A percentile compares a stretch with the other conserved stretches of the same genome.
phyloP scores from a whole-genome alignment of 2,113 vertebrate genomes.

The Ellobius talpinus region DNA sequence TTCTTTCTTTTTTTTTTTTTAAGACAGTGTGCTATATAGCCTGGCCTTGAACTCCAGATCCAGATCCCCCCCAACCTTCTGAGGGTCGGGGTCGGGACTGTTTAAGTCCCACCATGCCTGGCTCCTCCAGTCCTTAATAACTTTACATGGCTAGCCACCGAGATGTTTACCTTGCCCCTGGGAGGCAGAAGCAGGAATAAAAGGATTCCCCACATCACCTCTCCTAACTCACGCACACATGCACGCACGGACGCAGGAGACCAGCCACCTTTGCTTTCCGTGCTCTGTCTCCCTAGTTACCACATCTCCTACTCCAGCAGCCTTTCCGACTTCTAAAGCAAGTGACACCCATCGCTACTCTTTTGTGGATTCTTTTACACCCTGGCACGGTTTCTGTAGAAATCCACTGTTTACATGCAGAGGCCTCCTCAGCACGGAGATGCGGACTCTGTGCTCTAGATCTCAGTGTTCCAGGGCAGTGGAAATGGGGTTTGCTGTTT shows the following conservation, averaged over 20 bases:
- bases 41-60: background rate
- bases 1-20: background rate
- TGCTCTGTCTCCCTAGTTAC: background rate
- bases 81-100: background rate
- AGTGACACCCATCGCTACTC: background rate
- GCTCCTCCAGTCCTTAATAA: background rate
- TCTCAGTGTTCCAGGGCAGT: background rate
- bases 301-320: background rate
- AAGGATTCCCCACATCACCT: background rate
- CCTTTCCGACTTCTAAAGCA: background rate
- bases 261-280: background rate
- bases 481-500: background rate
- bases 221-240: background rate
- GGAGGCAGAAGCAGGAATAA: background rate
- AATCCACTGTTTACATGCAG: background rate
- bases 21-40: background rate
- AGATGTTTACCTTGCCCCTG: background rate
- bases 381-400: background rate
- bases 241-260: no score
- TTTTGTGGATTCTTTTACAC: background rate
- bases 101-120: no score
- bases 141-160: background rate
- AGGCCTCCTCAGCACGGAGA: background rate
- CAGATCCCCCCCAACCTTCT: background rate
- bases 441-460: background rate